Conservation (phyloP, 2,888 invertebrate genomes). For the Proisotoma minuta region DNA sequence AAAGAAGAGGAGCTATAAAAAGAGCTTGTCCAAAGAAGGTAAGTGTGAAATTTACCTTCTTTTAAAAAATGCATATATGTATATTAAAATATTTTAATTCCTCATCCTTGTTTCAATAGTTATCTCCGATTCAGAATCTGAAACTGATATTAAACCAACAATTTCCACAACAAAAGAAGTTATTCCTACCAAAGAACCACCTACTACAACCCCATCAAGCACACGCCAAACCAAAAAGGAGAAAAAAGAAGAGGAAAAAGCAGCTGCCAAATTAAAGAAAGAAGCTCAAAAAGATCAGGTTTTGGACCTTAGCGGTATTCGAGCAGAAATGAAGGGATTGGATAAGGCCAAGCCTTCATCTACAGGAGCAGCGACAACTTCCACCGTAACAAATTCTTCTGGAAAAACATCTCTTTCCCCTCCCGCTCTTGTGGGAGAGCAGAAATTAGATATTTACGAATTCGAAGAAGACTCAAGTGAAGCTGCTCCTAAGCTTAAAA, state of each 20-base stretch:
- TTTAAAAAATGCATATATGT: too few species aligned
- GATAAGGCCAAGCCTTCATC: conserved; percentile 53
- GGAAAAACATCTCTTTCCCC: conserved; percentile 22
- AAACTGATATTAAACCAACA: too few species aligned
- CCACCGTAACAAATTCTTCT: conserved; percentile 49
- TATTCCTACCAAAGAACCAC: neutral
- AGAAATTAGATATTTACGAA: conserved; percentile 42
- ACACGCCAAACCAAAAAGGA: neutral
- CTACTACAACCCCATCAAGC: neutral
- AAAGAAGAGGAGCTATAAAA: conserved; percentile 14
- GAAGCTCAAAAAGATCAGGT: conserved; percentile 52
- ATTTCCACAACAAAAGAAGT: conserved; percentile 12
- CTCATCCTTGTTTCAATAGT: neutral
- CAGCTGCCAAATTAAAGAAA: conserved; percentile 10
- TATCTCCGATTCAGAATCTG: neutral
- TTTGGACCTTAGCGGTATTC: conserved; percentile 77
- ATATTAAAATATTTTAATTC: neutral
- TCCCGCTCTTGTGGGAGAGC: conserved; percentile 15
- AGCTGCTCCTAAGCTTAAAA: conserved; percentile 43
- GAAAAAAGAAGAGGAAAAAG: neutral
- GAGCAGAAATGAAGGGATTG: conserved; percentile 77
- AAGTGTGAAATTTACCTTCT: too few species aligned
- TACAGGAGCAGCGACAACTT: conserved; percentile 49
- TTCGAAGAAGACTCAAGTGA: conserved; percentile 42
- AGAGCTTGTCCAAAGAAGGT: conserved; percentile 2